A percentile compares a stretch with the other conserved stretches of the same genome.
These are phyloP conservation scores for Saturnia japonica DNA, from an alignment of 2,888 invertebrate genomes.

Conservation along the genomic window DNA sequence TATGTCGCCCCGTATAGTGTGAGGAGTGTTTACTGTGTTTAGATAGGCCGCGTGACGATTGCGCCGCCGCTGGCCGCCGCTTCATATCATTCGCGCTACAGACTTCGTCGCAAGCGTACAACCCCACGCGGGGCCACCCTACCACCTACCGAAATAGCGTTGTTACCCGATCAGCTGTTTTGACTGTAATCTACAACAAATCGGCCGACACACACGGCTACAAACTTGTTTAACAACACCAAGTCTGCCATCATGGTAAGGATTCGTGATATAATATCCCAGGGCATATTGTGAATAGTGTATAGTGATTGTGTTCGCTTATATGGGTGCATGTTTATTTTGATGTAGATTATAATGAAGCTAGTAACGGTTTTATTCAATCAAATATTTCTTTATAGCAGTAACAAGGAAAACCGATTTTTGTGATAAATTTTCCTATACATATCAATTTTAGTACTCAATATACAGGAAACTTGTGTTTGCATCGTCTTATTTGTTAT, in stretches of 20 bases:
- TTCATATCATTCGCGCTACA: constrained; percentile 74
- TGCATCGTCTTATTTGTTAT: constrained; percentile 26
- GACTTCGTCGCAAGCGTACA: constrained; percentile 64
- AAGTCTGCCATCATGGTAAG: constrained; percentile 71
- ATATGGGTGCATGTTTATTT: constrained; percentile 46
- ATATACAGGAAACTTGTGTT: constrained; percentile 21
- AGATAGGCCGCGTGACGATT: constrained; percentile 59
- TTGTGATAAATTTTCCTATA: constrained; percentile 19
- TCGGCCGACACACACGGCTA: constrained; percentile 43
- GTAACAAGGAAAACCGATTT: neutral
- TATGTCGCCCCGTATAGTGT: constrained; percentile 61
- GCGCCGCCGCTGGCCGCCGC: constrained; percentile 66
- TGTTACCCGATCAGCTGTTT: constrained; percentile 68
- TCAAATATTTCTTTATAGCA: neutral
- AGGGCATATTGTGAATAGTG: constrained; percentile 61
- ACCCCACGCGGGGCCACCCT: constrained; percentile 51
- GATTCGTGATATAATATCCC: constrained; percentile 53
- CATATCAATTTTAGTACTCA: constrained; percentile 31
- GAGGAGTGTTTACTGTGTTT: no score
- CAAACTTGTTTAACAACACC: constrained; percentile 53
- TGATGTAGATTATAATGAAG: constrained; percentile 15
- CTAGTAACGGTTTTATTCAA: neutral
- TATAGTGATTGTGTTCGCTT: constrained; percentile 44
- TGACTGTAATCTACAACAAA: constrained; percentile 41
- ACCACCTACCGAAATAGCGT: constrained; percentile 47